These are phyloP conservation scores for sheep (Ovis aries) DNA, from an alignment of 2,113 vertebrate genomes.

Conservation along the genomic window DNA sequence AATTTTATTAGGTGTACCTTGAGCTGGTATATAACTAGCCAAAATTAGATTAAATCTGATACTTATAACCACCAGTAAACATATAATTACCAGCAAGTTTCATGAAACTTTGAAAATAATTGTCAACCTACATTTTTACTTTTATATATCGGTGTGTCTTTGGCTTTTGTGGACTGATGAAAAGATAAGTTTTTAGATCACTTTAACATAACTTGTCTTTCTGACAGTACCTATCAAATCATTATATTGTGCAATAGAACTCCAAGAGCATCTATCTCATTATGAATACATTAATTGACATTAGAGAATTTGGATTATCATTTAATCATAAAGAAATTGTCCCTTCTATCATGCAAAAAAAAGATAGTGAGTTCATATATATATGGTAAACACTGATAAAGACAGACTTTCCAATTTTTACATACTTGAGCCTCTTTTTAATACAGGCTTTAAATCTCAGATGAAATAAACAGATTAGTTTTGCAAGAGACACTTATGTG, in stretches of 20 bases:
- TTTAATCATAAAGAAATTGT: background rate
- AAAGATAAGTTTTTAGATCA: background rate
- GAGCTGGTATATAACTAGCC: background rate
- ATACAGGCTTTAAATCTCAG: background rate
- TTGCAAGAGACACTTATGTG: background rate
- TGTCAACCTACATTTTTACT: background rate
- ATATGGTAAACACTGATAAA: background rate
- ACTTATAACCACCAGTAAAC: background rate
- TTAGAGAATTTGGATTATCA: background rate
- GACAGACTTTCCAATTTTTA: background rate
- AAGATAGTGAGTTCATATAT: background rate
- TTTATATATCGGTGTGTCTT: background rate
- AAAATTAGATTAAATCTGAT: background rate
- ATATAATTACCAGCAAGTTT: background rate
- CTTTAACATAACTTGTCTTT: background rate
- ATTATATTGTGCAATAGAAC: background rate
- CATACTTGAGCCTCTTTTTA: background rate
- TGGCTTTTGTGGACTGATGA: background rate
- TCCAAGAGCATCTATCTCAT: background rate
- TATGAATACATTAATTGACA: background rate
- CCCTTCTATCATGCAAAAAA: background rate
- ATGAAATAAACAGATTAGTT: background rate
- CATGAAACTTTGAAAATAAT: background rate
- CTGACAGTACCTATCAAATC: background rate
- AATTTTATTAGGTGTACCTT: background rate